Evolutionary conservation across 1,140 invertebrate species (phyloP).

Genomic region (Maconellicoccus hirsutus): DNA sequence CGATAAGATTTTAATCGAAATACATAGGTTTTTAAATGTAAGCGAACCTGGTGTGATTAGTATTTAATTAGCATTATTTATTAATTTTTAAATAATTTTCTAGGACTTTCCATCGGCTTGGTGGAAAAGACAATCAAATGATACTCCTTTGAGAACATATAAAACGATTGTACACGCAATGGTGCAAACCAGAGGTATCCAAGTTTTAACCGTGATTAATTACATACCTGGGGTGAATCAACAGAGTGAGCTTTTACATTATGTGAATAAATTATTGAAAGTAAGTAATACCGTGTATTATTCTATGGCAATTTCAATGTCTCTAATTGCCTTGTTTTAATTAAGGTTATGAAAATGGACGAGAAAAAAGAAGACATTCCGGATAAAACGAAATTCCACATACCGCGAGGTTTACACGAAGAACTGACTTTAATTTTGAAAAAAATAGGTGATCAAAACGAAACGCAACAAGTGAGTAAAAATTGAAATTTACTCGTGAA

Average conservation of each 20-base stretch:
- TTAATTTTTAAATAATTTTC: slow-evolving; percentile 10
- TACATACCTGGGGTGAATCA: slow-evolving; percentile 22
- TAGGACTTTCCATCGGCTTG: slow-evolving; percentile 31
- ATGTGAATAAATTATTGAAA: slow-evolving; percentile 29
- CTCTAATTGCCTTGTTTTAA: not conserved
- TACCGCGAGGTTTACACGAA: slow-evolving; percentile 66
- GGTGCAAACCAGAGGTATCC: slow-evolving; percentile 29
- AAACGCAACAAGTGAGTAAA: slow-evolving; percentile 56
- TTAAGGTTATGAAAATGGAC: slow-evolving; percentile 26
- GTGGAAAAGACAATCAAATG: slow-evolving; percentile 31
- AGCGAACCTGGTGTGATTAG: not conserved
- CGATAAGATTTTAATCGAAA: slow-evolving; percentile 28
- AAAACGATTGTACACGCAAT: slow-evolving; percentile 32
- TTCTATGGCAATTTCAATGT: not conserved
- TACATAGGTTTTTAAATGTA: slow-evolving; percentile 31
- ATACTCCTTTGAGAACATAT: slow-evolving; percentile 31
- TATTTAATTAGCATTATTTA: too few relatives aligned
- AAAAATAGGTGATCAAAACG: slow-evolving; percentile 80
- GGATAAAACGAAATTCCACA: slow-evolving; percentile 24
- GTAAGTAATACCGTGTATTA: slow-evolving; percentile 23
- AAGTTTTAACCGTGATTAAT: slow-evolving; percentile 25
- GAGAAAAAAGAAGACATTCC: slow-evolving; percentile 17
- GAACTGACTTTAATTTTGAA: slow-evolving; percentile 81
- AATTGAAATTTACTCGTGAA: not conserved
- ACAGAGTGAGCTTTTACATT: slow-evolving; percentile 26